Base-by-base conservation (phyloP, 2,797 vertebrate genomes). In the Falco novaeseelandiae region DNA sequence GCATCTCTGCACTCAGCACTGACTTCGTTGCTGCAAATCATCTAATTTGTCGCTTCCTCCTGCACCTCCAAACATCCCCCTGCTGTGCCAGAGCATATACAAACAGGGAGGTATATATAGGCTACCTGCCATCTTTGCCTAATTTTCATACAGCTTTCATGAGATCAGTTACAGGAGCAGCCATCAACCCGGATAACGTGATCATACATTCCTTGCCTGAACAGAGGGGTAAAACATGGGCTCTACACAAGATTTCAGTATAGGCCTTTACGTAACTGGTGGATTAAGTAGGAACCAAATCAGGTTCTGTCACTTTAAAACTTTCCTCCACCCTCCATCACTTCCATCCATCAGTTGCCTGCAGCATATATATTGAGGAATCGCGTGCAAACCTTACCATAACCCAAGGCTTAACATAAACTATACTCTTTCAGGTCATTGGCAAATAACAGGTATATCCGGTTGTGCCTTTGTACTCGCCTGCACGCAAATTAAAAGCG, bases 401-500 rank as follows among this genome's bases (percentile, higher is more conserved):
- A 98, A 98, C 98, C 97, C 97, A 97, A 97, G 98, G 98, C 98
- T 98, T 98, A 98, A 97, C 97, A 98, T 98, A 98, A 98, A 98
- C 98, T 97, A 93, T 84, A 92, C 96, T 97, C 95, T 98, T 97
- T 97, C 97, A 96, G 98, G 98, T 98, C 98, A 98, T 97, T 98
- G 98, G 97, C 97, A 98, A 98, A 98, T 98, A 98, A 98, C 98
- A 98, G 98, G 98, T 98, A 98, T 98, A 98, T 98, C 98, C 98
- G 97, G 98, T 98, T 98, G 97, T 93, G 96, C 91, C 97, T 98
- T 98, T 97, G 97, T 98, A 97, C 96, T 97, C 95, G 97, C 97
- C 97, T 98, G 97, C 97, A 97, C 96, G 95, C 96, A 98, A 98
- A 97, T 97, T 97, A 97, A 98, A 98, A 98, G 95, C 54, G 92